Evolutionary conservation across 2,113 vertebrate species (phyloP), one percentile per base, ranked within the genome.

Genomic region (Cettia cetti): DNA sequence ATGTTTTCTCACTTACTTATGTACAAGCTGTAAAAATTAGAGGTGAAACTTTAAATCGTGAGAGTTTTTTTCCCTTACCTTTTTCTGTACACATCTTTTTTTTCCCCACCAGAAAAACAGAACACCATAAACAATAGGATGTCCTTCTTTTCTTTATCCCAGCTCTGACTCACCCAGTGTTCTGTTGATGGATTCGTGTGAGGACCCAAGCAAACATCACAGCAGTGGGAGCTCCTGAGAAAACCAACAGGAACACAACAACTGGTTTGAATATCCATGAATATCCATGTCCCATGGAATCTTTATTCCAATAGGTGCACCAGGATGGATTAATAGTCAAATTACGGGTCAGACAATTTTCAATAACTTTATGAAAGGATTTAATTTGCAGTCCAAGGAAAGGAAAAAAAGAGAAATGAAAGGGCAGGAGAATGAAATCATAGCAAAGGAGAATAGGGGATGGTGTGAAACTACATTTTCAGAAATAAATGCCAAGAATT

Each of bases 201-300:
- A 98, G 82, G n/a, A 96, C 75, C 98, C 98, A 98, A 44, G 96
- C 74, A 30, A 94, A 39, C 20, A 97, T 80, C 52, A 97, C 96
- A 45, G 87, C 91, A 44, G 89, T 85, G 6, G 98, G 98, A 69
- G 92, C 79, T 37, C 98, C 98, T 98, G 72, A 3, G 89, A 28
- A 53, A 86, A 88, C 3, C 57, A 66, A 89, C 7, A 50, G 33
- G 17, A 63, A 68, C 22, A 88, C 5, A 83, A 64, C 0, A 19
- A n/a, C 12, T 76, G 7, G 4, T 81, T 30, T 20, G 9, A 70
- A 40, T 19, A 11, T 4, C n/a, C n/a, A n/a, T n/a, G n/a, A n/a
- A n/a, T n/a, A n/a, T n/a, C n/a, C 4, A 0, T 8, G 7, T 15
- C 44, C 63, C 23, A 2, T 4, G 11, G 40, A 68, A 72, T 39